These are phyloP conservation scores for Dendrocopos noguchii DNA, from an alignment of 2,113 vertebrate species.

Conservation along the genomic window DNA sequence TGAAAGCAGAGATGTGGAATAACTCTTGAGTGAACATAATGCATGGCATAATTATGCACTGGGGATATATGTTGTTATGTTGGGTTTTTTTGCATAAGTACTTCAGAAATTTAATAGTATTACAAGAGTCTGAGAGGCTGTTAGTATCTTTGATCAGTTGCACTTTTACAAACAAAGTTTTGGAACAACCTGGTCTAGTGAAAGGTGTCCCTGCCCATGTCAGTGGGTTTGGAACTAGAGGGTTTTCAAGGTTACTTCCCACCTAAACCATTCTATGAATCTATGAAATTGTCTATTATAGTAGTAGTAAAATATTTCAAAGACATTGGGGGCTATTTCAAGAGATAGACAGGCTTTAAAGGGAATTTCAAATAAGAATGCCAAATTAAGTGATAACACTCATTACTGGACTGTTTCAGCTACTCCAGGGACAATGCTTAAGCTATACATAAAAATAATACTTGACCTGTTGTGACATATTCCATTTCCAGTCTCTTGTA, in stretches of 20 bases:
- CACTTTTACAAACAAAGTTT: not conserved
- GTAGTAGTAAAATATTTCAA: not conserved
- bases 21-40: not conserved
- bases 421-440: not conserved
- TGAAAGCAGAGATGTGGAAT: not conserved
- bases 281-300: not conserved
- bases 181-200: not conserved
- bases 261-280: too few relatives aligned
- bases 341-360: not conserved
- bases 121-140: not conserved
- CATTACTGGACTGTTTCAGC: conserved; percentile 24
- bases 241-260: too few relatives aligned
- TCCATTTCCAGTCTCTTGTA: not conserved
- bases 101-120: not conserved
- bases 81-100: not conserved
- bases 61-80: not conserved
- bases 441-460: conserved; percentile 8
- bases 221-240: too few relatives aligned
- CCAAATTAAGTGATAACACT: conserved; percentile 43
- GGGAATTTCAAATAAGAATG: conserved; percentile 30
- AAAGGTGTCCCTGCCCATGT: too few relatives aligned
- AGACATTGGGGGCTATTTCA: not conserved
- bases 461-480: not conserved
- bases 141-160: not conserved
- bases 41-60: not conserved